Conservation (phyloP, 1,140 invertebrate genomes). For the Drosophila carrolli region DNA sequence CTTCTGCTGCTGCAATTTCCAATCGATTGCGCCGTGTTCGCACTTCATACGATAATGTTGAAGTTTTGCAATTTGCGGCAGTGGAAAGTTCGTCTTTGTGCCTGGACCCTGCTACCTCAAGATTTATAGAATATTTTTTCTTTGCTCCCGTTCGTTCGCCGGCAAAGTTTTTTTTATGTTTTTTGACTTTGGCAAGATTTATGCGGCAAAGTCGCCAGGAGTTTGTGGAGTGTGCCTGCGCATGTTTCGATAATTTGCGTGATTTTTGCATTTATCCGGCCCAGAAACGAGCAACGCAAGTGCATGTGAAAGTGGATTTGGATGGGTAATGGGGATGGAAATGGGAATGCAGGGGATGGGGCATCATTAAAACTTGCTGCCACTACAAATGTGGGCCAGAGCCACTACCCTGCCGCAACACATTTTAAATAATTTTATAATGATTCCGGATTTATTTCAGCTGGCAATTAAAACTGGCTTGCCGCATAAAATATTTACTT, state of each 20-base stretch:
- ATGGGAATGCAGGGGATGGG: slow-evolving; percentile 13
- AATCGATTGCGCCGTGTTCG: slow-evolving; percentile 80
- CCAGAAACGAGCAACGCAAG: slow-evolving; percentile 46
- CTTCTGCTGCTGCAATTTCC: slow-evolving; percentile 67
- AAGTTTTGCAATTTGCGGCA: slow-evolving; percentile 82
- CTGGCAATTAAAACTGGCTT: slow-evolving; percentile 78
- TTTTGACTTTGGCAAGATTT: slow-evolving; percentile 72
- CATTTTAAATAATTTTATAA: slow-evolving; percentile 68
- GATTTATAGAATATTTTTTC: slow-evolving; percentile 76
- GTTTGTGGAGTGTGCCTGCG: slow-evolving; percentile 73
- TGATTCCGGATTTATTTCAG: slow-evolving; percentile 80
- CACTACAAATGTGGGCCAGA: slow-evolving; percentile 73
- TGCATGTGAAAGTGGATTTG: slow-evolving; percentile 41
- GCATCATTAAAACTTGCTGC: slow-evolving; percentile 79
- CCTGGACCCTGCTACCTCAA: slow-evolving; percentile 60
- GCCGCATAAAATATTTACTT: slow-evolving; percentile 80
- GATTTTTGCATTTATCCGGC: slow-evolving; percentile 75
- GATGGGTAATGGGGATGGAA: neutral
- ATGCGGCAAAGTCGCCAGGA: slow-evolving; percentile 72
- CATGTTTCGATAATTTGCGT: slow-evolving; percentile 83
- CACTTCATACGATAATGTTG: slow-evolving; percentile 79
- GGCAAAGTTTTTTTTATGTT: slow-evolving; percentile 37
- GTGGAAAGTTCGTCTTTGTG: slow-evolving; percentile 74
- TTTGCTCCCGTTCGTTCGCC: slow-evolving; percentile 8
- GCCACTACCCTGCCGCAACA: slow-evolving; percentile 8